phyloP scores from a whole-genome alignment of 2,888 invertebrate species.

The Holacanthella duospinosa region DNA sequence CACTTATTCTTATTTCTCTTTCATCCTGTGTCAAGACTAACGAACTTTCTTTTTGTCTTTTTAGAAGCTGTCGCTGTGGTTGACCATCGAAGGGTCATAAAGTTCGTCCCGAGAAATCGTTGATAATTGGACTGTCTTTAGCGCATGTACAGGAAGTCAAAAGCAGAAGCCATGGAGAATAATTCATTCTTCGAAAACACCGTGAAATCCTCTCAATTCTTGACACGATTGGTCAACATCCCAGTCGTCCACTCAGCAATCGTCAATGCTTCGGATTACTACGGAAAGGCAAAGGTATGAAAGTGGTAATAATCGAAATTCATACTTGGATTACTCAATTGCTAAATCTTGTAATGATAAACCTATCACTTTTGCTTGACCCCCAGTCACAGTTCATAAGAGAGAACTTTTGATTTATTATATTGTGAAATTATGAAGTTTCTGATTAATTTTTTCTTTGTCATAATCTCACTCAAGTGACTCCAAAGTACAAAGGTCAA shows the following conservation, averaged over 20 bases:
- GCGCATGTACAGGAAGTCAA: constrained; percentile 8
- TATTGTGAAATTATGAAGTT: background rate
- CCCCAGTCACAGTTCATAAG: background rate
- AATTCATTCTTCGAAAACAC: background rate
- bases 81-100: too few relatives aligned
- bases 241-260: constrained; percentile 42
- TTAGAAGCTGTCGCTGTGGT: too few relatives aligned
- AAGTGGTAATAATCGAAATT: background rate
- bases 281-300: constrained; percentile 41
- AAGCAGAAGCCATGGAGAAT: constrained; percentile 3
- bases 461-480: background rate
- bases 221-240: constrained; percentile 40
- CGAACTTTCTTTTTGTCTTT: too few relatives aligned
- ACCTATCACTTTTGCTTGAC: background rate
- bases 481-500: background rate
- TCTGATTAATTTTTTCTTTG: background rate
- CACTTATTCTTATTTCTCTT: too few relatives aligned
- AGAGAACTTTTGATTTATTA: background rate
- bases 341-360: too few relatives aligned
- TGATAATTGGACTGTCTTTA: background rate
- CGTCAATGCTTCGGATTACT: constrained; percentile 40
- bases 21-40: too few relatives aligned
- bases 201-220: constrained; percentile 33
- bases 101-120: too few relatives aligned
- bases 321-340: too few relatives aligned